phyloP scores from a whole-genome alignment of 2,888 invertebrate genomes.

The Exocentrus adspersus region DNA sequence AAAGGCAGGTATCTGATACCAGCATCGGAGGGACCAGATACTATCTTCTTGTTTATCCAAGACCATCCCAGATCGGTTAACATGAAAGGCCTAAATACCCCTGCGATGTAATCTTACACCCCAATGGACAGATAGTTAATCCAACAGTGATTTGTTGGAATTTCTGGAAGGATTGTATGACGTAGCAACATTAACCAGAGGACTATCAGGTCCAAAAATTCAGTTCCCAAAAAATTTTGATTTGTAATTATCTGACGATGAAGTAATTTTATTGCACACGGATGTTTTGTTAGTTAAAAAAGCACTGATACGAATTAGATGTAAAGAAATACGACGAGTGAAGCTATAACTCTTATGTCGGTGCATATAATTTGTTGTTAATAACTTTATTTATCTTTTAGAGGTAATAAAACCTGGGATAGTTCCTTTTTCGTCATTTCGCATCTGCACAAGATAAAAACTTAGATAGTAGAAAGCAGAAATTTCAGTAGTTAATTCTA shows the following conservation, averaged over 20 bases:
- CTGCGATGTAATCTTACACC: slow-evolving; percentile 11
- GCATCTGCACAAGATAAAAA: neutral
- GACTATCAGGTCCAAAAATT: too few relatives aligned
- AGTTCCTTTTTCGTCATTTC: neutral
- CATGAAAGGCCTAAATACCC: slow-evolving; percentile 2
- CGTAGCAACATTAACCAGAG: too few relatives aligned
- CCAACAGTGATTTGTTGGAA: neutral
- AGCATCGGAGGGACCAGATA: too few relatives aligned
- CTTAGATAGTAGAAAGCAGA: neutral
- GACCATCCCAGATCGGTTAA: neutral
- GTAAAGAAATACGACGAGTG: neutral
- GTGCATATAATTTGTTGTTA: slow-evolving; percentile 10
- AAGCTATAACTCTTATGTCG: slow-evolving; percentile 8
- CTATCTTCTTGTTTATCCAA: neutral
- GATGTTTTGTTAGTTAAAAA: slow-evolving; percentile 2
- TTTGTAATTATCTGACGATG: too few relatives aligned
- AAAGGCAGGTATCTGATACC: too few relatives aligned
- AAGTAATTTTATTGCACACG: neutral
- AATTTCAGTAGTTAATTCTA: neutral
- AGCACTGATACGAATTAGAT: neutral
- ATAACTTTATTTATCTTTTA: neutral
- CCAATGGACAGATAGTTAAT: neutral
- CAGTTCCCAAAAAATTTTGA: too few relatives aligned
- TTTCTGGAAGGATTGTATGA: neutral
- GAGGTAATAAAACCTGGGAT: slow-evolving; percentile 3